phyloP scores from a whole-genome alignment of 2,888 invertebrate genomes.

The Drosophila lacicola region DNA sequence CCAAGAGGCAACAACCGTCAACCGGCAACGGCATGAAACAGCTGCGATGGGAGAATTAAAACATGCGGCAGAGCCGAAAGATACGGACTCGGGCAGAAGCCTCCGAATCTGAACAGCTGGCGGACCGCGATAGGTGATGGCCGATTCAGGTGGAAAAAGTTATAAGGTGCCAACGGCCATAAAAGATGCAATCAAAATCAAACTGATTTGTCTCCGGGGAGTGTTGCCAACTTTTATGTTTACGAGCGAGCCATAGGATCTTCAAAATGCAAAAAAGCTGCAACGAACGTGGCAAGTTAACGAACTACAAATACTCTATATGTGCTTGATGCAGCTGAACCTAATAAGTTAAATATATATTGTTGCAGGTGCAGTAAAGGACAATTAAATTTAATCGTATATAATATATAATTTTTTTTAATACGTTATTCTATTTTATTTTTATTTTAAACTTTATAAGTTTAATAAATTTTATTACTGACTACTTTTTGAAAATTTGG shows the following conservation, averaged over 20 bases:
- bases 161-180: constrained; percentile 80
- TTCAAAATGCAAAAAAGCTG: constrained; percentile 11
- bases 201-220: constrained; percentile 80
- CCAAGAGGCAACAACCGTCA: constrained; percentile 22
- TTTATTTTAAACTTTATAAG: no score
- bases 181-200: constrained; percentile 81
- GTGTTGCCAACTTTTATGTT: constrained; percentile 77
- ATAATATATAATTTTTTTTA: no score
- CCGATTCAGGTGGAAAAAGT: constrained; percentile 46
- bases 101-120: constrained; percentile 20
- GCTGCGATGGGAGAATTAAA: constrained; percentile 47
- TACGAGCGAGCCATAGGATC: constrained; percentile 55
- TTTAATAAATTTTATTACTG: no score
- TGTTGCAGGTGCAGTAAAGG: no score
- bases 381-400: no score
- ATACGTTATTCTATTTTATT: no score
- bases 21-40: constrained; percentile 32
- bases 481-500: no score
- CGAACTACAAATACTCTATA: constrained; percentile 30
- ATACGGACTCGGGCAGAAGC: constrained; percentile 29
- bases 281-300: background rate
- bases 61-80: constrained; percentile 23
- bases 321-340: background rate
- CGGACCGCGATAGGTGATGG: constrained; percentile 20
- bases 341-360: no score